Conservation (phyloP, 30 jellyfish, hydroid and myxozoan genomes). For the Mastigias papua region DNA sequence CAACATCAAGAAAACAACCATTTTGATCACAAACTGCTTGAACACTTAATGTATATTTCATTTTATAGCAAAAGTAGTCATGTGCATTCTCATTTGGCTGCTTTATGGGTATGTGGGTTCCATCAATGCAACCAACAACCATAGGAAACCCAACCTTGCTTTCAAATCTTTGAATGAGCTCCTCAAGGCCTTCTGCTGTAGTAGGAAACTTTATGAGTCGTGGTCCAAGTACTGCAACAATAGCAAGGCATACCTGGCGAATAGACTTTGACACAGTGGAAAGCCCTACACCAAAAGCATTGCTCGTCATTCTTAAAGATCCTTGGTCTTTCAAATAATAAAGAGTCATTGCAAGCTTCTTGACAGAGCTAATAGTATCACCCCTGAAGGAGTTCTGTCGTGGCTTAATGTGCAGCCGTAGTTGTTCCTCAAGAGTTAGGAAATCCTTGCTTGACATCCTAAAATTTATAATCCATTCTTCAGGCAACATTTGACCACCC, state of each 20-base stretch:
- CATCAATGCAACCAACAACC: slow-evolving; percentile 86
- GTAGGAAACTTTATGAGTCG: slow-evolving; percentile 19
- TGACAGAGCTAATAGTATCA: background rate
- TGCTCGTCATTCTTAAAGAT: slow-evolving; percentile 28
- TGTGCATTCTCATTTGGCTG: slow-evolving; percentile 88
- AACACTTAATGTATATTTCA: slow-evolving; percentile 72
- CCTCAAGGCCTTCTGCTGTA: slow-evolving; percentile 59
- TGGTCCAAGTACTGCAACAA: slow-evolving; percentile 25
- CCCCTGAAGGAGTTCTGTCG: slow-evolving; percentile 23
- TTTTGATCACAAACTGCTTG: slow-evolving; percentile 77
- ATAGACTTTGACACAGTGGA: slow-evolving; percentile 31
- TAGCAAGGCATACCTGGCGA: slow-evolving; percentile 41
- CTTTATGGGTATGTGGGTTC: slow-evolving; percentile 77
- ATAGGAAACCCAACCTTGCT: slow-evolving; percentile 74
- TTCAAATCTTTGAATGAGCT: slow-evolving; percentile 30
- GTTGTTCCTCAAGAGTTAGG: slow-evolving; percentile 4
- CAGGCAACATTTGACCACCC: slow-evolving; percentile 38
- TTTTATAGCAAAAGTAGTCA: slow-evolving; percentile 79
- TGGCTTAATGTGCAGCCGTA: slow-evolving; percentile 27
- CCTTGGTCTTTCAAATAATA: too few species aligned
- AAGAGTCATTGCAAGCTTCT: too few species aligned
- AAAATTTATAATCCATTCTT: slow-evolving; percentile 34
- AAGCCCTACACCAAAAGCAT: slow-evolving; percentile 29
- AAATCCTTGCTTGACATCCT: slow-evolving; percentile 42
- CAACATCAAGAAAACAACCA: slow-evolving; percentile 70